A percentile compares a stretch with the other conserved stretches of the same genome.
These are phyloP conservation scores for Cotesia chilonis DNA, from an alignment of 1,140 invertebrate species.

Conservation along the genomic window DNA sequence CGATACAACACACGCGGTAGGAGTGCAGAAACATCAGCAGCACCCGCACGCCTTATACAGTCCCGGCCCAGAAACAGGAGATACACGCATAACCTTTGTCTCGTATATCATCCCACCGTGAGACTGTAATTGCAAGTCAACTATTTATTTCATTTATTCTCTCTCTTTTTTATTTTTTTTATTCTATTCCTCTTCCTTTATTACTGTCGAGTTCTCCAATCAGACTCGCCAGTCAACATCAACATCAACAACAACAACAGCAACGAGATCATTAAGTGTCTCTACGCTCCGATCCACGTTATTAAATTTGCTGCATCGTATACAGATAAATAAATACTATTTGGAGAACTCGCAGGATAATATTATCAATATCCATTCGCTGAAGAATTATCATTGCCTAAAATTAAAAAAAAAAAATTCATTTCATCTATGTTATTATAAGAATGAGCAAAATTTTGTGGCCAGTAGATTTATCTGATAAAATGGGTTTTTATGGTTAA, in stretches of 20 bases:
- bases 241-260: too few relatives aligned
- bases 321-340: not conserved
- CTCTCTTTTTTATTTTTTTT: conserved; percentile 3
- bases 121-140: conserved; percentile 5
- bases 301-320: not conserved
- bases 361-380: not conserved
- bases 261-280: too few relatives aligned
- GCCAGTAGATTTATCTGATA: too few relatives aligned
- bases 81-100: conserved; percentile 23
- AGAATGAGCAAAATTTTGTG: too few relatives aligned
- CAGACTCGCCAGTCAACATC: too few relatives aligned
- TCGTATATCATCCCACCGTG: conserved; percentile 18
- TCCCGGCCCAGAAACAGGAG: conserved; percentile 25
- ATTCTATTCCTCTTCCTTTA: not conserved
- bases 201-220: not conserved
- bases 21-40: not conserved
- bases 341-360: not conserved
- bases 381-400: too few relatives aligned
- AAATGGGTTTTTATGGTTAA: too few relatives aligned
- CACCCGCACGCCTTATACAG: conserved; percentile 33
- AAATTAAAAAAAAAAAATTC: too few relatives aligned
- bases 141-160: not conserved
- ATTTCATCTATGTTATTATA: too few relatives aligned
- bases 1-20: not conserved
- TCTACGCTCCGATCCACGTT: not conserved